phyloP scores from a whole-genome alignment of 1,140 invertebrate species.

The Camponotus floridanus region DNA sequence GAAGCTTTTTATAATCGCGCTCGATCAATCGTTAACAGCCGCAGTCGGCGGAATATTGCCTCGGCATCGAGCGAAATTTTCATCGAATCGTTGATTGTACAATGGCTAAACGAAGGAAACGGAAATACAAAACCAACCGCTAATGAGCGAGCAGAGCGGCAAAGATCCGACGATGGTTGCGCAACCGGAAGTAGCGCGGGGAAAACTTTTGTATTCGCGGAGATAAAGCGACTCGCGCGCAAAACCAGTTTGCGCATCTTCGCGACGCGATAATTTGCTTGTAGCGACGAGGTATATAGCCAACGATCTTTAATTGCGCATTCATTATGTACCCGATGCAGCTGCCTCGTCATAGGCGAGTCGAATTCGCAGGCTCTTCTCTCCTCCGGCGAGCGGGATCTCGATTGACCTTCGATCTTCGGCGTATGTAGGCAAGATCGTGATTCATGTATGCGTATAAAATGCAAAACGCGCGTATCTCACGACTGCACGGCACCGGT shows the following conservation, averaged over 20 bases:
- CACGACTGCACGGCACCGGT: slow-evolving; percentile 7
- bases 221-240: slow-evolving; percentile 29
- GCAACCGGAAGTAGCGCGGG: slow-evolving; percentile 27
- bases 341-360: slow-evolving; percentile 75
- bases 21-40: slow-evolving; percentile 5
- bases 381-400: slow-evolving; percentile 42
- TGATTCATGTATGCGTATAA: slow-evolving; percentile 48
- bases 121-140: slow-evolving; percentile 1
- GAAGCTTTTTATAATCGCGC: neutral
- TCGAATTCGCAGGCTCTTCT: slow-evolving; percentile 5
- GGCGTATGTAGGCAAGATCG: slow-evolving; percentile 13
- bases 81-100: slow-evolving; percentile 25
- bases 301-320: slow-evolving; percentile 81
- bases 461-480: slow-evolving; percentile 30
- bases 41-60: neutral
- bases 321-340: slow-evolving; percentile 78
- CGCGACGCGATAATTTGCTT: slow-evolving; percentile 74
- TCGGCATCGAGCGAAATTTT: slow-evolving; percentile 17
- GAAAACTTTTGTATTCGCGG: slow-evolving; percentile 20
- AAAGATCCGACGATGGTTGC: slow-evolving; percentile 16
- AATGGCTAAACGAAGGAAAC: slow-evolving; percentile 10
- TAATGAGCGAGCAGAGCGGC: slow-evolving; percentile 33
- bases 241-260: slow-evolving; percentile 79
- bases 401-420: slow-evolving; percentile 63
- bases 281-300: slow-evolving; percentile 61